Evolutionary conservation across 2,888 invertebrate species (phyloP).

Genomic region (Phlogophora meticulosa): DNA sequence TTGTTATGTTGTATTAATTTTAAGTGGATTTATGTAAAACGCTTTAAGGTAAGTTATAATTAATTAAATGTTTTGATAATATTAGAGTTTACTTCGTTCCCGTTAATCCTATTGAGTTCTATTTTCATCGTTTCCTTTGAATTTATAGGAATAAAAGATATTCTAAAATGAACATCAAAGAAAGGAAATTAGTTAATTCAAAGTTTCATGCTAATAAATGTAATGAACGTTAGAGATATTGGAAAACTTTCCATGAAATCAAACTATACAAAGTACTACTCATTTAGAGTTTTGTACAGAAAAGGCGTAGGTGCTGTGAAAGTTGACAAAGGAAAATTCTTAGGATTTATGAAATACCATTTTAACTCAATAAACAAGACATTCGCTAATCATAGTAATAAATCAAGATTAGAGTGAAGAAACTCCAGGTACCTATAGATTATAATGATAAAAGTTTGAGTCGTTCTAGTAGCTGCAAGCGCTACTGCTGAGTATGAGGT

Average conservation of each 20-base stretch:
- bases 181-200: conserved; percentile 15
- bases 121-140: conserved; percentile 1
- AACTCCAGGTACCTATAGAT: not conserved
- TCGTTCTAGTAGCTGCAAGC: no score
- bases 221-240: conserved; percentile 14
- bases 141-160: not conserved
- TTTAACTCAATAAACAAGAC: not conserved
- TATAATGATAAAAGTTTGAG: not conserved
- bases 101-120: not conserved
- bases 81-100: conserved; percentile 18
- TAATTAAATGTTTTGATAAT: conserved; percentile 72
- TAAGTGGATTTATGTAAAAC: conserved; percentile 66
- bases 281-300: not conserved
- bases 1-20: conserved; percentile 53
- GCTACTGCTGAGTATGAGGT: no score
- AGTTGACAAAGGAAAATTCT: not conserved
- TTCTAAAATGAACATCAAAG: conserved; percentile 20
- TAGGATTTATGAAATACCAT: no score
- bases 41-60: conserved; percentile 66
- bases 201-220: conserved; percentile 3
- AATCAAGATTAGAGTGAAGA: not conserved
- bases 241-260: not conserved
- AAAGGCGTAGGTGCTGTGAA: not conserved
- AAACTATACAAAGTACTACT: not conserved
- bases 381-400: not conserved